Conservation (phyloP, 2,888 invertebrate genomes). For the Antheraea assamensis region DNA sequence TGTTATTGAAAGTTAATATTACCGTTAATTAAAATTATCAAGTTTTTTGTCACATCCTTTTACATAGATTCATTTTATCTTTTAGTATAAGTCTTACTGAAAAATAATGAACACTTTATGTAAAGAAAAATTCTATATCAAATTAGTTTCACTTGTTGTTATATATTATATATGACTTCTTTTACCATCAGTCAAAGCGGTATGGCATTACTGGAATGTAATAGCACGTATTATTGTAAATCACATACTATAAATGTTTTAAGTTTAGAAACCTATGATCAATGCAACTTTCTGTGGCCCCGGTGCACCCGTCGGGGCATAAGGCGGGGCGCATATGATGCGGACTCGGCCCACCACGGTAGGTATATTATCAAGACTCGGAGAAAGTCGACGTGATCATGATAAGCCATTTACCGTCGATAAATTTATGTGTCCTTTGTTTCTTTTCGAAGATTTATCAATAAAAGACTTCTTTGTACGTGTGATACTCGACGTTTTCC, state of each 20-base stretch:
- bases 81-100: background rate
- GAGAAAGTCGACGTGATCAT: constrained; percentile 76
- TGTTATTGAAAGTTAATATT: too few relatives aligned
- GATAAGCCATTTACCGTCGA: constrained; percentile 68
- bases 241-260: constrained; percentile 31
- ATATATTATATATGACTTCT: background rate
- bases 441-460: constrained; percentile 77
- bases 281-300: constrained; percentile 35
- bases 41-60: too few relatives aligned
- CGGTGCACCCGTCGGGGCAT: constrained; percentile 28
- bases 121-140: background rate
- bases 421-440: constrained; percentile 80
- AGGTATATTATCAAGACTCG: constrained; percentile 57
- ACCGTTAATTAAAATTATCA: too few relatives aligned
- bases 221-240: constrained; percentile 22
- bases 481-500: constrained; percentile 40
- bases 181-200: constrained; percentile 4
- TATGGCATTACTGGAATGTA: constrained; percentile 14
- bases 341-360: constrained; percentile 35
- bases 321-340: constrained; percentile 40
- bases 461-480: constrained; percentile 61
- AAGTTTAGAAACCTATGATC: constrained; percentile 30
- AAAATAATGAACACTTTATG: background rate
- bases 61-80: too few relatives aligned
- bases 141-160: background rate